Conservation (phyloP, 2,888 invertebrate genomes). For the Thalpophila matura region DNA sequence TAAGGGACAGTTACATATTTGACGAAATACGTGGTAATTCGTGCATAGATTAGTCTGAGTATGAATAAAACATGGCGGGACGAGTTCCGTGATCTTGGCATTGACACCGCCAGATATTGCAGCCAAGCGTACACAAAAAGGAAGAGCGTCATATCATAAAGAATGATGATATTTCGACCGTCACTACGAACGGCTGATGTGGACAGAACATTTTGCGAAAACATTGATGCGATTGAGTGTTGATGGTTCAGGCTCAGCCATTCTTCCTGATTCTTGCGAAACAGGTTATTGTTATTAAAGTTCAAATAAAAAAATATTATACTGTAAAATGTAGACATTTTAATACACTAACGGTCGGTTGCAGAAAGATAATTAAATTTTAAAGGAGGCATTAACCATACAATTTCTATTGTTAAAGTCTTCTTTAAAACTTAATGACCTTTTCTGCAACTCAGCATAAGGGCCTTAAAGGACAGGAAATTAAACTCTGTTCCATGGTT, state of each 20-base stretch:
- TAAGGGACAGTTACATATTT: slow-evolving; percentile 5
- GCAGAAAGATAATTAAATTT: too few species aligned
- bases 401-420: too few species aligned
- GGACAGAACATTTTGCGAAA: background rate
- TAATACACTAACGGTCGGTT: too few species aligned
- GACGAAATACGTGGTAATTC: slow-evolving; percentile 14
- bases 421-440: too few species aligned
- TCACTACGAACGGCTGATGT: background rate
- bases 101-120: slow-evolving; percentile 48
- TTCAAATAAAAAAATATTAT: too few species aligned
- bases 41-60: slow-evolving; percentile 24
- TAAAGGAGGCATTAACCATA: too few species aligned
- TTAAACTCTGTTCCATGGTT: too few species aligned
- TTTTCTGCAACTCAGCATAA: too few species aligned
- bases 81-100: slow-evolving; percentile 56
- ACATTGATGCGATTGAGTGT: background rate
- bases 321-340: too few species aligned
- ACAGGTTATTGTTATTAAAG: background rate
- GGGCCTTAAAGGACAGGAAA: too few species aligned
- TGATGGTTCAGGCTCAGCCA: background rate
- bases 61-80: slow-evolving; percentile 47
- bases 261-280: too few species aligned
- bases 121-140: slow-evolving; percentile 40
- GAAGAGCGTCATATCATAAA: slow-evolving; percentile 6
- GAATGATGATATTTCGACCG: slow-evolving; percentile 6